A percentile compares a stretch with the other conserved stretches of the same genome.
phyloP scores from a whole-genome alignment of 2,888 invertebrate species.

The Metellina segmentata region DNA sequence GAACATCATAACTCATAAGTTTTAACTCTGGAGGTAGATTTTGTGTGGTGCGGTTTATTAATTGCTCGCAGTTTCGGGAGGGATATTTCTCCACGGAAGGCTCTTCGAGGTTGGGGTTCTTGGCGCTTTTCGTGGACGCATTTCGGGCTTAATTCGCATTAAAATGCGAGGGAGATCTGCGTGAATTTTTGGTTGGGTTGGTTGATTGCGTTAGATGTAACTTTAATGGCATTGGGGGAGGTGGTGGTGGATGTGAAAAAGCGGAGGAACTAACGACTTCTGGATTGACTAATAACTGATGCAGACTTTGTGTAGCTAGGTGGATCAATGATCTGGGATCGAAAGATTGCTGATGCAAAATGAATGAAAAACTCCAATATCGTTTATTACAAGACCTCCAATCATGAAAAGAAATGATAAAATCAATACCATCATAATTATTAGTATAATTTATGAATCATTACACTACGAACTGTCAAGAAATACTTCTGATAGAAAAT shows the following conservation, averaged over 20 bases:
- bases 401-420: too few relatives aligned
- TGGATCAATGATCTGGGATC: neutral
- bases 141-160: neutral
- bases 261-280: neutral
- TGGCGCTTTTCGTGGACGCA: too few relatives aligned
- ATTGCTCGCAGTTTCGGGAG: constrained; percentile 40
- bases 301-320: neutral
- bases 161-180: neutral
- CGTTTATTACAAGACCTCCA: too few relatives aligned
- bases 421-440: too few relatives aligned
- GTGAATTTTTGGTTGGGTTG: neutral
- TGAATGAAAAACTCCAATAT: too few relatives aligned
- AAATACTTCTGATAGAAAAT: too few relatives aligned
- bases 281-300: neutral
- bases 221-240: neutral
- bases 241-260: neutral
- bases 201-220: neutral
- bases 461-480: too few relatives aligned
- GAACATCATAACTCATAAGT: constrained; percentile 74
- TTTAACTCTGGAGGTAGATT: constrained; percentile 48
- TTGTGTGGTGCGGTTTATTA: constrained; percentile 68
- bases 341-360: neutral
- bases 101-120: too few relatives aligned
- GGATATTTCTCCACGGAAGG: constrained; percentile 31
- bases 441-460: too few relatives aligned